Base-by-base conservation (phyloP, 1,140 invertebrate genomes). In the Pogonus chalceus region DNA sequence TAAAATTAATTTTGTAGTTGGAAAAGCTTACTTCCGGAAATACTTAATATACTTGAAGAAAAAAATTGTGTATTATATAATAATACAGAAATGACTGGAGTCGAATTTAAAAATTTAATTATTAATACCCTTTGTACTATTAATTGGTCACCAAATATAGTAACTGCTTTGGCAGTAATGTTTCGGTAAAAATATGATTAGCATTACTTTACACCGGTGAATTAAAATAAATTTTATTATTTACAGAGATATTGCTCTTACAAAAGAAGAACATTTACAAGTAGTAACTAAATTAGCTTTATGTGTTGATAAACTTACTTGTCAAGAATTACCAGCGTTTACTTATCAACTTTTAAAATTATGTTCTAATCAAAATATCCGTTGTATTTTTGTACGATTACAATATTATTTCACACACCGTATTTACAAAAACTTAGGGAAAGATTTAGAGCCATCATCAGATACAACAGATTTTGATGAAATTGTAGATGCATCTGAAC, bases 1-100 rank as follows among this genome's bases (percentile, higher is more conserved):
- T 37, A 51, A 16, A 46, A 50, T 24, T 24, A 37, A 48, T 48
- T 24, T 61, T 66, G 47, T 50, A 70, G 71, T 24, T 75, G 73
- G 73, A 74, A 72, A 58, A 72, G 74, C 52, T 48, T 75, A 46
- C 35, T 75, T 51, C 73, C 73, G 14, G 67, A 72, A 35, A 56
- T 68, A 0, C 49, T 75, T 16, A 61, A 63, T 14, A 57, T 72
- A 3, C 53, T 75, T 2, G 58, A 60, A 2, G 58, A 61, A 23
- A 64, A 60, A 50, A 62, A 66, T 18, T 55, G 56, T 10, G 61
- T 74, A 2, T 56, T 61, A 10, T 65, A 66, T n/a, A 65, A 73
- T 56, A 67, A 62, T 0, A 59, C 66, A 4, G 58, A 60, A 31
- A 66, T 72, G 54, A 61, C 65, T 7, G 73, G 72, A 20, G 18